Evolutionary conservation across 2,113 vertebrate genomes (phyloP).

Genomic region (Micromys minutus): DNA sequence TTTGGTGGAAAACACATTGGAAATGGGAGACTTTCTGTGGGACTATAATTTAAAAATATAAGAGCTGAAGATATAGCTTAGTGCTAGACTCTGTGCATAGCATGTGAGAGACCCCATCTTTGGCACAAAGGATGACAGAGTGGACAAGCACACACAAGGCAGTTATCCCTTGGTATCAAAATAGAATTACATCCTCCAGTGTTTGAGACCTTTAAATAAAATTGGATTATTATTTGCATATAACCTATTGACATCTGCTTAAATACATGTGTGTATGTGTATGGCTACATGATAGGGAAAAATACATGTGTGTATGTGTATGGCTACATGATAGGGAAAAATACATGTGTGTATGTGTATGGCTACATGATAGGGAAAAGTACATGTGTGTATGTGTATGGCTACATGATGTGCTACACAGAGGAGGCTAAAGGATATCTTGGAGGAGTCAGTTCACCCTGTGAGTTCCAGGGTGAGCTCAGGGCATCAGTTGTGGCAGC

Average conservation of each 20-base stretch:
- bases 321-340: not conserved
- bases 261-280: not conserved
- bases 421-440: not conserved
- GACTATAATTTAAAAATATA: not conserved
- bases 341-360: not conserved
- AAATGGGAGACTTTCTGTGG: not conserved
- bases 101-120: not conserved
- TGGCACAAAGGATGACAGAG: not conserved
- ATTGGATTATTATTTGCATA: not conserved
- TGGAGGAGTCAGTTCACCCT: not conserved
- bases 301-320: not conserved
- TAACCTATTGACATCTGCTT: not conserved
- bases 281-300: not conserved
- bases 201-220: not conserved
- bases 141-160: not conserved
- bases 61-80: no score
- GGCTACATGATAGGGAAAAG: not conserved
- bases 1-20: conserved; percentile 8
- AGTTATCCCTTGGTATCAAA: not conserved
- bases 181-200: not conserved
- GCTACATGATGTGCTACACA: not conserved
- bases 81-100: not conserved
- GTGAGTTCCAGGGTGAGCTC: not conserved
- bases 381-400: not conserved
- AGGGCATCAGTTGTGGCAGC: not conserved